phyloP scores from a whole-genome alignment of 2,113 vertebrate species.

The Oophaga pumilio region DNA sequence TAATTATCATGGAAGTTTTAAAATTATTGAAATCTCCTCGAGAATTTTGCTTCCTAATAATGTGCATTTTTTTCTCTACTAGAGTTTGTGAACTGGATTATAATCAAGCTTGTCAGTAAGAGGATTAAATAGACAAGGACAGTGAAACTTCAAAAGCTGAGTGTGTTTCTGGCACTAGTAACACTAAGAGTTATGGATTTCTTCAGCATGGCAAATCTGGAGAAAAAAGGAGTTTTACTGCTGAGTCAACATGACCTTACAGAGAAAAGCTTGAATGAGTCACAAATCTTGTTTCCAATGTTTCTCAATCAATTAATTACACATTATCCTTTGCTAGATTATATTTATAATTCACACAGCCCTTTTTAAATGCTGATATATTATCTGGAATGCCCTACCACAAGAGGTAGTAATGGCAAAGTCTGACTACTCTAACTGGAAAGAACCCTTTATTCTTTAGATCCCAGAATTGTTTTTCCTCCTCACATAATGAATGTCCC shows the following conservation, averaged over 20 bases:
- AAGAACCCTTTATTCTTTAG: no score
- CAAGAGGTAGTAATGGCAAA: no score
- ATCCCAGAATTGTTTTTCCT: no score
- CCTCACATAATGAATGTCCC: no score
- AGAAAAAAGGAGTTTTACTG: not conserved
- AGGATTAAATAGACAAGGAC: conserved; percentile 72
- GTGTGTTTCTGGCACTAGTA: conserved; percentile 59
- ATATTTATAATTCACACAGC: no score
- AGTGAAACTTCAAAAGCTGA: conserved; percentile 67
- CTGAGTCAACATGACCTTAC: not conserved
- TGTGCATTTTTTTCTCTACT: conserved; percentile 48
- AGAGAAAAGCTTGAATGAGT: not conserved
- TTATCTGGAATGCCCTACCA: no score
- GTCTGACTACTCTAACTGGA: no score
- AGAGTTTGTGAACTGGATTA: conserved; percentile 69
- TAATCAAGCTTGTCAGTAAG: conserved; percentile 66
- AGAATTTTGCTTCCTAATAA: conserved; percentile 30
- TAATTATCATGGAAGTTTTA: not conserved
- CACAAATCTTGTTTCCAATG: not conserved
- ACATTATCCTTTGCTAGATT: no score
- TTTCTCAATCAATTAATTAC: no score
- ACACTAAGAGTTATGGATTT: not conserved
- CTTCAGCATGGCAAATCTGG: not conserved
- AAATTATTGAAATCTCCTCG: not conserved
- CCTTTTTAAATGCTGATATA: no score